Percentiles rank a stretch among this genome's conserved stretches.
phyloP scores from a whole-genome alignment of 2,113 vertebrate genomes.

The Osmerus mordax region DNA sequence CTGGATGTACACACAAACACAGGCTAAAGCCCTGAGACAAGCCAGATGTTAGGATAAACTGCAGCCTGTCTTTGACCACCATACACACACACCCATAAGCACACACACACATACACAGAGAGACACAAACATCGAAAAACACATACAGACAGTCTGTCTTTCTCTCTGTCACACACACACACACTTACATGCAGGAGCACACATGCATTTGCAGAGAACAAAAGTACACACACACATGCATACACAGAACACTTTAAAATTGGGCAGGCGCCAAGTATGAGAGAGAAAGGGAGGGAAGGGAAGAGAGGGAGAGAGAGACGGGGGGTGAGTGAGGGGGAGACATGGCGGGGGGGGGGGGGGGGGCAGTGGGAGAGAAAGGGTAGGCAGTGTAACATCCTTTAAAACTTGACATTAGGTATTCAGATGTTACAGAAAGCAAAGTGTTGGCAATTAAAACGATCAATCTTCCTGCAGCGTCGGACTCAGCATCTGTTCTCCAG shows the following conservation, averaged over 20 bases:
- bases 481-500: slow-evolving; percentile 95
- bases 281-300: background rate
- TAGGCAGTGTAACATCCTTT: slow-evolving; percentile 80
- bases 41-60: slow-evolving; percentile 50
- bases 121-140: too few relatives aligned
- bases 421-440: slow-evolving; percentile 93
- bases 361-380: slow-evolving; percentile 3
- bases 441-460: slow-evolving; percentile 97
- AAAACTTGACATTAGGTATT: slow-evolving; percentile 93
- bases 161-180: background rate
- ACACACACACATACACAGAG: too few relatives aligned
- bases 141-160: too few relatives aligned
- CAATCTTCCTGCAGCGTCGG: slow-evolving; percentile 88
- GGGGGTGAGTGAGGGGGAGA: slow-evolving; percentile 4
- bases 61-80: slow-evolving; percentile 14
- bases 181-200: background rate
- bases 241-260: too few relatives aligned
- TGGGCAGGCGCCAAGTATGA: slow-evolving; percentile 8
- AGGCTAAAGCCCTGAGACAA: slow-evolving; percentile 61
- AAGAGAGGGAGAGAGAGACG: slow-evolving; percentile 5
- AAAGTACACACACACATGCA: too few relatives aligned
- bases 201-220: background rate
- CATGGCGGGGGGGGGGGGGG: background rate
- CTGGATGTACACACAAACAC: slow-evolving; percentile 51
- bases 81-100: too few relatives aligned